phyloP scores from a whole-genome alignment of 2,113 vertebrate genomes.

The Leucoraja erinaceus region DNA sequence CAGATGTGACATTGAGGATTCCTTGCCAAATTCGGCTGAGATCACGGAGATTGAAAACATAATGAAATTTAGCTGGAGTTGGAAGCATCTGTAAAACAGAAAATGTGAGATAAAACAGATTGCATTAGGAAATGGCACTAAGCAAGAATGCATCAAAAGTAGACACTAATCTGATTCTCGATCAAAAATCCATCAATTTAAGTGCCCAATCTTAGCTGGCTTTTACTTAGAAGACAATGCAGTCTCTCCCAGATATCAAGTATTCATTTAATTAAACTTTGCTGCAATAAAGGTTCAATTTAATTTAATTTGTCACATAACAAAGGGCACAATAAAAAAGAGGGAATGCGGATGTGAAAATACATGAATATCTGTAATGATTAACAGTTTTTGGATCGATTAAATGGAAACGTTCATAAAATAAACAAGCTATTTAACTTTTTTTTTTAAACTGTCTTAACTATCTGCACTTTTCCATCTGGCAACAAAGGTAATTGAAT shows the following conservation, averaged over 20 bases:
- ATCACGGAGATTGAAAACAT: slow-evolving; percentile 76
- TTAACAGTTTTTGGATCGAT: no score
- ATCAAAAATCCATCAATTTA: background rate
- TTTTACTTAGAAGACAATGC: background rate
- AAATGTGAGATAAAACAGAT: background rate
- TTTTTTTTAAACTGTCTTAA: no score
- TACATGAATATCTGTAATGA: no score
- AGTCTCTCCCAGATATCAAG: background rate
- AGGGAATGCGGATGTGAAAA: no score
- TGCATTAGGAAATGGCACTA: background rate
- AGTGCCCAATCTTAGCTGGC: background rate
- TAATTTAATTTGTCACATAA: no score
- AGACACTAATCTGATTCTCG: background rate
- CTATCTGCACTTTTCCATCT: no score
- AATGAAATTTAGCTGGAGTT: slow-evolving; percentile 78
- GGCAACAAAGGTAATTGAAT: no score
- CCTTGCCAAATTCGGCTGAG: slow-evolving; percentile 78
- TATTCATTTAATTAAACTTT: no score
- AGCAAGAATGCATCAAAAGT: background rate
- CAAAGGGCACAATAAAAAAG: no score
- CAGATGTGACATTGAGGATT: slow-evolving; percentile 59
- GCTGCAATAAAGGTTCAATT: no score
- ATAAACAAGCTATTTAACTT: no score
- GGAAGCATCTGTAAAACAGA: slow-evolving; percentile 68
- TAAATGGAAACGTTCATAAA: no score